A percentile compares a stretch with the other conserved stretches of the same genome.
phyloP scores from a whole-genome alignment of 2,797 vertebrate species.

The Tragopan temminckii region DNA sequence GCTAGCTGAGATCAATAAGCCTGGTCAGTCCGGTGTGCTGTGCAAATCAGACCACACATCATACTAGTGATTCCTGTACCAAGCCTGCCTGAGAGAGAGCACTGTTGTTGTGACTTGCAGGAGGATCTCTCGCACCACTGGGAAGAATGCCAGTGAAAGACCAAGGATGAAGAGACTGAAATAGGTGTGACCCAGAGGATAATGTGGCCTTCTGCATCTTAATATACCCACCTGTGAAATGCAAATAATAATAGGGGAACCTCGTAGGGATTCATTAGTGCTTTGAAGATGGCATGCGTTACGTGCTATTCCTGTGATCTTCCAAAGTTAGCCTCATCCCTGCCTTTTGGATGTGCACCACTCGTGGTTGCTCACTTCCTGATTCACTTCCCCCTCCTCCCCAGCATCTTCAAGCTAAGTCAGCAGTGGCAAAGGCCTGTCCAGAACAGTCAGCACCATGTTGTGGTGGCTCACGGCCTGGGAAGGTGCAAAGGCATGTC shows the following conservation, averaged over 20 bases:
- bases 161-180: constrained; percentile 41
- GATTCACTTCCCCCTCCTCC: constrained; percentile 69
- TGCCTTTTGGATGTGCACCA: constrained; percentile 51
- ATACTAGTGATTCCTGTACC: background rate
- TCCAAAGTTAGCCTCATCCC: constrained; percentile 29
- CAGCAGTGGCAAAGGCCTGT: constrained; percentile 21
- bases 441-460: constrained; percentile 33
- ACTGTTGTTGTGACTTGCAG: constrained; percentile 24
- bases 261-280: constrained; percentile 57
- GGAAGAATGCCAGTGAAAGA: background rate
- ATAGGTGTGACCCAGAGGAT: constrained; percentile 67
- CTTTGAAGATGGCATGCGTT: constrained; percentile 67
- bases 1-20: background rate
- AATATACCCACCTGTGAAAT: constrained; percentile 47
- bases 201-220: constrained; percentile 55
- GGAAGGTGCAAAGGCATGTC: background rate
- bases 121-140: background rate
- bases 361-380: constrained; percentile 65
- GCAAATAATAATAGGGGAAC: constrained; percentile 68
- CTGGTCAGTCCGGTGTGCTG: background rate
- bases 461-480: constrained; percentile 24
- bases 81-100: background rate
- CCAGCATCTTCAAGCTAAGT: constrained; percentile 42
- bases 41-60: background rate
- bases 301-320: constrained; percentile 61